Percentiles rank a stretch among this genome's conserved stretches.
Evolutionary conservation across 2,113 vertebrate species (phyloP).

Genomic region (Dipodomys spectabilis): DNA sequence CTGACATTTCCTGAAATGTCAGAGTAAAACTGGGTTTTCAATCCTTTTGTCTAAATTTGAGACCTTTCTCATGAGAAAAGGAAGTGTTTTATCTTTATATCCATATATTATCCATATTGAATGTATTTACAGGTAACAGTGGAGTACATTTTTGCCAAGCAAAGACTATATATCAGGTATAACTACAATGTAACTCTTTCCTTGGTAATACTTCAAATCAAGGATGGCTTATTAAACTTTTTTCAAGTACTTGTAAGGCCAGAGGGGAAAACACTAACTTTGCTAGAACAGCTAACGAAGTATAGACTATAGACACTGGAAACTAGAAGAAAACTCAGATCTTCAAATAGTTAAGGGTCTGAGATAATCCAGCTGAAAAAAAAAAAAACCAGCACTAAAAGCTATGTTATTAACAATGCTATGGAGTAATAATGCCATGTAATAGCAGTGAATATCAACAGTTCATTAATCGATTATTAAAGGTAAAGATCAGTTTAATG

Average conservation of each 20-base stretch:
- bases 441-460: slow-evolving; percentile 70
- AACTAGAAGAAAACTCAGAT: slow-evolving; percentile 73
- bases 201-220: slow-evolving; percentile 74
- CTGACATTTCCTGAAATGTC: too few species aligned
- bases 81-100: slow-evolving; percentile 79
- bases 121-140: slow-evolving; percentile 86
- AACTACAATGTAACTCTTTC: slow-evolving; percentile 78
- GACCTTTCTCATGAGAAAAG: slow-evolving; percentile 74
- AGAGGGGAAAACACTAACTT: slow-evolving; percentile 69
- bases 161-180: slow-evolving; percentile 80
- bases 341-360: slow-evolving; percentile 61
- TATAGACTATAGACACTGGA: slow-evolving; percentile 64
- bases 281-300: slow-evolving; percentile 65
- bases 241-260: slow-evolving; percentile 55
- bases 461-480: slow-evolving; percentile 43
- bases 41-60: slow-evolving; percentile 58
- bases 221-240: slow-evolving; percentile 65
- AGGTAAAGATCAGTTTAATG: slow-evolving; percentile 59
- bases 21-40: too few species aligned
- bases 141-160: slow-evolving; percentile 82
- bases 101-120: slow-evolving; percentile 87
- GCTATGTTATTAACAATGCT: slow-evolving; percentile 41
- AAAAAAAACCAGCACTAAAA: slow-evolving; percentile 56
- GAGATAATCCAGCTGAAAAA: slow-evolving; percentile 69
- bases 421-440: slow-evolving; percentile 65